phyloP scores from a whole-genome alignment of 2,888 invertebrate species.

The Neria commutata region DNA sequence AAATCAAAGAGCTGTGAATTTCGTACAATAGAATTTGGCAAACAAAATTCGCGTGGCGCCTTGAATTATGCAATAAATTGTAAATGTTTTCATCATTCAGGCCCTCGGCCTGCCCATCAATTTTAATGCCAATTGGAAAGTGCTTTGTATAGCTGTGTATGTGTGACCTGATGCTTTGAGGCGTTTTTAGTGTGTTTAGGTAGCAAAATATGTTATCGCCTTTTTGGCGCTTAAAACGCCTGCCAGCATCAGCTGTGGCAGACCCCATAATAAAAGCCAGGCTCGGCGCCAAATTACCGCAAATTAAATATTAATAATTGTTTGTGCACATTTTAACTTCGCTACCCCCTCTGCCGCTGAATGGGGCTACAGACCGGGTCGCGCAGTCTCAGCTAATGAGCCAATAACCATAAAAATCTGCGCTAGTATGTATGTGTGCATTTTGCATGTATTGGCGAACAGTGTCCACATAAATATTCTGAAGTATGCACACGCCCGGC shows the following conservation, averaged over 20 bases:
- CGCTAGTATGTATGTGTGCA: too few species aligned
- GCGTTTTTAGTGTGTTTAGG: neutral
- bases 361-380: neutral
- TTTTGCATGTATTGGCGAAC: too few species aligned
- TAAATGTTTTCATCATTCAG: too few species aligned
- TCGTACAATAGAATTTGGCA: neutral
- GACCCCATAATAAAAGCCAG: neutral
- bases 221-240: slow-evolving; percentile 5
- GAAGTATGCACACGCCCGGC: neutral
- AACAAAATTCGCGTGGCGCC: neutral
- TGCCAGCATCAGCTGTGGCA: slow-evolving; percentile 2
- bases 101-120: too few species aligned
- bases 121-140: neutral
- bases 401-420: slow-evolving; percentile 21
- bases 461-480: too few species aligned
- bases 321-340: neutral
- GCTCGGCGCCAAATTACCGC: neutral
- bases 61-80: neutral
- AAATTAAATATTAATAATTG: slow-evolving; percentile 18
- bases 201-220: slow-evolving; percentile 3
- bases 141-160: neutral
- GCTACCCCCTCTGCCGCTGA: neutral
- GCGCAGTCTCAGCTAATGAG: slow-evolving; percentile 10
- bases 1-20: too few species aligned
- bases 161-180: neutral